Base-by-base conservation (phyloP, 2,888 invertebrate genomes). In the Hermaeophaga mercurialis region DNA sequence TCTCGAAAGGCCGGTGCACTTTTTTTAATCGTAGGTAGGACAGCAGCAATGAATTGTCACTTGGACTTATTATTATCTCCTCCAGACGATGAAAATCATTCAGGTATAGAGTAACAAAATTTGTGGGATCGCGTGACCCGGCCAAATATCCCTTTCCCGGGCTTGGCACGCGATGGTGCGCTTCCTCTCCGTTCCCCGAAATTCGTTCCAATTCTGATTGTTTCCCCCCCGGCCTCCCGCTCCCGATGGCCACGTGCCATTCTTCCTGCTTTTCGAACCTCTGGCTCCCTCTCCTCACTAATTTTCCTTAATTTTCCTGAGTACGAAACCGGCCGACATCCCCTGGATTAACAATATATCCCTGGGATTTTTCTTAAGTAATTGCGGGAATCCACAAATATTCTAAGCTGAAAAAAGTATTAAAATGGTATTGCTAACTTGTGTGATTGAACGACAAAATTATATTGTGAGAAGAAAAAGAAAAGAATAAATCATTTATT, bases 61-160 rank as follows among this genome's bases (percentile, higher is more conserved):
- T 66, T 62, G 38, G 52, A 50, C 64, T 62, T 66, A 36, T 36
- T 36, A 43, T 66, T 66, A 62, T 66, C 60, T 63, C 38, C 39
- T 22, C 19, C 18, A 26, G 50, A 48, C 48, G 24, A 38, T 34
- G 33, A 49, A 43, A 48, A 55, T 47, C 22, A 58, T 43, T 43
- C 50, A 50, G 50, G 50, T 63, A 68, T 64, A 68, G 70, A 70
- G 70, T 71, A 73, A 73, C 69, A 72, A 74, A 72, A 73, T 74
- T 74, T 71, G 41, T 65, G 70, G 70, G 36, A 61, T 75, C 65
- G 74, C 74, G 75, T 74, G 75, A 75, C 73, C 69, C 61, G 66
- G 61, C 67, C 69, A 66, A 69, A 72, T 73, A 71, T 73, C 70
- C 72, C 64, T 68, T 58, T 44, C 63, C 64, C 67, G 67, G 64